Base-by-base conservation (phyloP, 1,140 invertebrate genomes). In the Megathymus violae region DNA sequence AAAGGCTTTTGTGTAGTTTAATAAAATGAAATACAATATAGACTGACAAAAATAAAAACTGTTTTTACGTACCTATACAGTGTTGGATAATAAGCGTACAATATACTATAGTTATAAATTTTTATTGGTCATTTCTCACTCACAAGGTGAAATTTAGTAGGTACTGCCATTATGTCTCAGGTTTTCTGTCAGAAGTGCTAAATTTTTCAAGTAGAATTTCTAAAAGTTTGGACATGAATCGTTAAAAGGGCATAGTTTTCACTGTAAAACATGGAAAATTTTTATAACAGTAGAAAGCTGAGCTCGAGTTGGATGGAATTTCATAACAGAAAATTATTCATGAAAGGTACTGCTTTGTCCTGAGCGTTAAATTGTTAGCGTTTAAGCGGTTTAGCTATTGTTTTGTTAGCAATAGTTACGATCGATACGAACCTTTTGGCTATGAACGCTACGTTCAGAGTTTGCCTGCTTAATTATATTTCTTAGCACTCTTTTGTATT, bases 221-320 rank as follows among this genome's bases (percentile, higher is more conserved):
- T 31, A 31, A 31, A 31, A 31, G 3, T 31, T 31, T 31, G 1
- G 3, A 1, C 4, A 1, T 31, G 27, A 31, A 31, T 31, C 27
- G 9, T 9, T 31, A 3, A 9, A 31, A 31, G 9, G 47, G 15
- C 13, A 36, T 31, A 11, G 50, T 40, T 52, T 54, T 41, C 51
- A 22, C 16, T 13, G n/a, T 22, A n/a, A n/a, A 13, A 54, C 11
- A 10, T 7, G 6, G 17, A 41, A 41, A 54, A 54, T 54, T 17
- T 54, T 41, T 54, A 25, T 41, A 41, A 41, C 38, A 19, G 13
- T 14, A 22, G 27, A 50, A 34, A 13, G n/a, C 31, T 50, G 47
- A 15, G 13, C 31, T 34, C 13, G 13, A 50, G 27, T 16, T 34
- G 17, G 7, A 48, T 14, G 3, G 27, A 31, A 31, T 31, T 31